Evolutionary conservation across 2,888 invertebrate species (phyloP).

Genomic region (Drosophila subquinaria): DNA sequence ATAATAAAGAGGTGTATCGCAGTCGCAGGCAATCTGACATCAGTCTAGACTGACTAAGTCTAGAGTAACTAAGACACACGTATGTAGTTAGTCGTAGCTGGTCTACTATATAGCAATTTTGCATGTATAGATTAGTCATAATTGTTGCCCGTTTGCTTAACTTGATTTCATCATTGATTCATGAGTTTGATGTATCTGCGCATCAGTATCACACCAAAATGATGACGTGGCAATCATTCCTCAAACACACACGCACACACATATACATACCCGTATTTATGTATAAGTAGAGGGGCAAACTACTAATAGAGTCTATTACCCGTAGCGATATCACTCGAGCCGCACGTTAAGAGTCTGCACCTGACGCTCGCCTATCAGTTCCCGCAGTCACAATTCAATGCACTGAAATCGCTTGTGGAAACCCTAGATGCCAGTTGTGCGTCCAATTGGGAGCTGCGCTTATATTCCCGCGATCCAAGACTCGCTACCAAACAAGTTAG

Average conservation of each 20-base stretch:
- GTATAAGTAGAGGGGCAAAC: not conserved
- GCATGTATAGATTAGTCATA: too few relatives aligned
- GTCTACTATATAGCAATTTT: too few relatives aligned
- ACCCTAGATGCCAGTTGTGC: constrained; percentile 89
- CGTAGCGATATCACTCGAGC: constrained; percentile 90
- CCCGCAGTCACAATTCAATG: constrained; percentile 89
- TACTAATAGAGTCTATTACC: constrained; percentile 59
- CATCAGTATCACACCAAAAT: not conserved
- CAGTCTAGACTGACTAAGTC: too few relatives aligned
- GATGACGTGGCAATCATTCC: constrained; percentile 8
- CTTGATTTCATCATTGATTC: too few relatives aligned
- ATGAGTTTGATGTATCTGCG: not conserved
- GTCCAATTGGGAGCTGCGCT: constrained; percentile 93
- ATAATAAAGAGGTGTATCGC: too few relatives aligned
- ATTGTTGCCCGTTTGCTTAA: too few relatives aligned
- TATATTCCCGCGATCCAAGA: constrained; percentile 94
- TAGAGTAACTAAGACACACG: too few relatives aligned
- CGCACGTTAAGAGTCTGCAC: constrained; percentile 94
- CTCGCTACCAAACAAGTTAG: constrained; percentile 90
- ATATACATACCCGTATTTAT: not conserved
- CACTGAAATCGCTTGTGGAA: constrained; percentile 91
- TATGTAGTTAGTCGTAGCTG: too few relatives aligned
- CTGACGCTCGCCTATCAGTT: constrained; percentile 96
- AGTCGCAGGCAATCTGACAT: too few relatives aligned
- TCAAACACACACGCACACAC: not conserved